Evolutionary conservation across 2,888 invertebrate species (phyloP).

Genomic region (Diarsia rubi): DNA sequence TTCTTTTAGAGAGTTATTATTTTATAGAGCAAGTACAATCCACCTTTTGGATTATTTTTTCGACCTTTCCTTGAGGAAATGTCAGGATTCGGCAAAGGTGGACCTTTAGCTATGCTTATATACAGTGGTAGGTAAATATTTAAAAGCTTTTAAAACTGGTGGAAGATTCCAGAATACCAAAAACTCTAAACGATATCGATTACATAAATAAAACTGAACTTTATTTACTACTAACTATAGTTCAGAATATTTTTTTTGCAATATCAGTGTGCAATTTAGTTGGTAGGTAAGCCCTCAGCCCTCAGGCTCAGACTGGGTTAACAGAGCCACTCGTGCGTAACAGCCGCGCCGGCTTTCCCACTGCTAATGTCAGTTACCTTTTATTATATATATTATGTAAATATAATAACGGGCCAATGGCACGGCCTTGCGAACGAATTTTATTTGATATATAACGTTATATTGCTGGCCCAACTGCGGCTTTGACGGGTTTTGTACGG

Average conservation of each 20-base stretch:
- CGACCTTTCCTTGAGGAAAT: slow-evolving; percentile 1
- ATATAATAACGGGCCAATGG: slow-evolving; percentile 71
- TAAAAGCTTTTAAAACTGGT: neutral
- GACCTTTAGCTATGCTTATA: neutral
- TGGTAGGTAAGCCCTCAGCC: slow-evolving; percentile 43
- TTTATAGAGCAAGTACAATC: neutral
- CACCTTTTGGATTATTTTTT: neutral
- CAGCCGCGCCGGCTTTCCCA: slow-evolving; percentile 60
- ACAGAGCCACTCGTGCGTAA: slow-evolving; percentile 69
- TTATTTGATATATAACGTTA: slow-evolving; percentile 70
- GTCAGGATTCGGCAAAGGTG: neutral
- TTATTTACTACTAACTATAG: neutral
- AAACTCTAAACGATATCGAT: neutral
- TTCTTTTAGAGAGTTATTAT: no score
- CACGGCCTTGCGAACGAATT: slow-evolving; percentile 67
- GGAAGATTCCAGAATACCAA: neutral
- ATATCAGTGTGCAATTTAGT: slow-evolving; percentile 62
- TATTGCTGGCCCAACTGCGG: slow-evolving; percentile 63
- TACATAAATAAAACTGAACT: neutral
- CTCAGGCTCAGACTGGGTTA: slow-evolving; percentile 25
- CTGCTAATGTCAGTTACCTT: slow-evolving; percentile 72
- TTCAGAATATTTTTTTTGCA: slow-evolving; percentile 35
- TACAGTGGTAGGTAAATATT: neutral
- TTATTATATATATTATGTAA: slow-evolving; percentile 75
- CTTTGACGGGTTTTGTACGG: slow-evolving; percentile 57